phyloP scores from a whole-genome alignment of 2,888 invertebrate species.

The Biston stratarius region DNA sequence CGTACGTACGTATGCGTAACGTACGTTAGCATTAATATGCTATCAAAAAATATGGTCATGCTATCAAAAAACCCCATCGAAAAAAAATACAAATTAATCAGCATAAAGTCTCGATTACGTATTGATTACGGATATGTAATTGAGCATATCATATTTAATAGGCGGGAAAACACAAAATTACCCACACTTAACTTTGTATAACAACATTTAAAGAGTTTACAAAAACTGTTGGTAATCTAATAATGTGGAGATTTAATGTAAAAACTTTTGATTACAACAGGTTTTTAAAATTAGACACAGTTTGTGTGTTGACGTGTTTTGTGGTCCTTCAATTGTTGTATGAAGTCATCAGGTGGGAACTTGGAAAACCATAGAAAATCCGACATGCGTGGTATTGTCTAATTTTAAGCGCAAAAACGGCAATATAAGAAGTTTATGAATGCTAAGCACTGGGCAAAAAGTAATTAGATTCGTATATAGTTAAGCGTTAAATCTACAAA shows the following conservation, averaged over 20 bases:
- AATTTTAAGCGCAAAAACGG: constrained; percentile 11
- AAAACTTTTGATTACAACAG: constrained; percentile 16
- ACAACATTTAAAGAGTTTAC: not conserved
- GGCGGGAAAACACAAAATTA: constrained; percentile 6
- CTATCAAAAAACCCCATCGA: not conserved
- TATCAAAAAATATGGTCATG: no score
- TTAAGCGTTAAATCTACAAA: not conserved
- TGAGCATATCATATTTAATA: constrained; percentile 5
- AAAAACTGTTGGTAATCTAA: not conserved
- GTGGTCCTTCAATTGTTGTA: constrained; percentile 2
- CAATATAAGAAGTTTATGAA: constrained; percentile 1
- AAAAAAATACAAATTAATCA: not conserved
- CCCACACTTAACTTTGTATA: not conserved
- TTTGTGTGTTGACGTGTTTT: constrained; percentile 10
- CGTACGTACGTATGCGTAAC: no score
- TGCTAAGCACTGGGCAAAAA: constrained; percentile 1
- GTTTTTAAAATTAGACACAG: constrained; percentile 21
- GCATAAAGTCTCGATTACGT: not conserved
- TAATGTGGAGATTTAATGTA: constrained; percentile 7
- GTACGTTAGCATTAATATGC: no score
- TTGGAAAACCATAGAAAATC: constrained; percentile 16
- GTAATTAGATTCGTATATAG: not conserved
- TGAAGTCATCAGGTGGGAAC: constrained; percentile 16
- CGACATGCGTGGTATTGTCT: constrained; percentile 18
- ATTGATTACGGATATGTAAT: constrained; percentile 11